phyloP scores from a whole-genome alignment of 64 coral and sea anemone genomes.

The Dendrophyllia cribrosa region DNA sequence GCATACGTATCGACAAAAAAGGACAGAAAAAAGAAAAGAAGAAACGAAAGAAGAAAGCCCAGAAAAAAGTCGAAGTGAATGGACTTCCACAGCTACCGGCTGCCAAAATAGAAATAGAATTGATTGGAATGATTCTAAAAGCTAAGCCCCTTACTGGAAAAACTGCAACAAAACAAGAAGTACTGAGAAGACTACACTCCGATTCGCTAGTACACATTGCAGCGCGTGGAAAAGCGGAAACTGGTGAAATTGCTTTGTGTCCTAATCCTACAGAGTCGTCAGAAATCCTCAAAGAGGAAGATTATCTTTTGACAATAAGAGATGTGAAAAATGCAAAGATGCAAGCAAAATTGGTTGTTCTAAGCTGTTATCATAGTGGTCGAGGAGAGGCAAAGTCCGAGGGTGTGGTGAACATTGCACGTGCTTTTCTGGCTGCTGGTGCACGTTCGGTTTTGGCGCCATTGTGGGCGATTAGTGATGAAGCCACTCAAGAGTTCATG shows the following conservation, averaged over 20 bases:
- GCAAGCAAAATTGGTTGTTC: constrained; percentile 33
- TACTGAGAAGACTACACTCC: constrained; percentile 1
- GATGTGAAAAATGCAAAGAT: constrained; percentile 16
- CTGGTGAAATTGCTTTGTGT: constrained; percentile 50
- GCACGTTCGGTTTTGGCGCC: not conserved
- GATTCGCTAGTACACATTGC: constrained; percentile 28
- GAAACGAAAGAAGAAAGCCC: not conserved
- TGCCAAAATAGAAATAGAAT: not conserved
- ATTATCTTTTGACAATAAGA: constrained; percentile 42
- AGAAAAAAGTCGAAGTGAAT: not conserved
- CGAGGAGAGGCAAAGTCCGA: not conserved
- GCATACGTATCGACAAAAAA: not conserved
- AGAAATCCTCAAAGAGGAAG: not conserved
- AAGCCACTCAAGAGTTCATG: constrained; percentile 34
- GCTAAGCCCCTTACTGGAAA: not conserved
- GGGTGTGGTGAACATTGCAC: not conserved
- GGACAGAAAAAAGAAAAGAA: not conserved
- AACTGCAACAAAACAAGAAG: constrained; percentile 28
- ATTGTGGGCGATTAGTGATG: constrained; percentile 47
- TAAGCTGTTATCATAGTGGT: constrained; percentile 31
- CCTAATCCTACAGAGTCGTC: not conserved
- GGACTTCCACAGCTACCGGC: not conserved
- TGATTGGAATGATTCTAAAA: constrained; percentile 24
- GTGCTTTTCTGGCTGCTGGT: not conserved
- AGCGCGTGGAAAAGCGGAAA: constrained; percentile 15